Evolutionary conservation across 1,140 invertebrate species (phyloP), one percentile per base, ranked within the genome.

Genomic region (Trachymyrmex cornetzi): DNA sequence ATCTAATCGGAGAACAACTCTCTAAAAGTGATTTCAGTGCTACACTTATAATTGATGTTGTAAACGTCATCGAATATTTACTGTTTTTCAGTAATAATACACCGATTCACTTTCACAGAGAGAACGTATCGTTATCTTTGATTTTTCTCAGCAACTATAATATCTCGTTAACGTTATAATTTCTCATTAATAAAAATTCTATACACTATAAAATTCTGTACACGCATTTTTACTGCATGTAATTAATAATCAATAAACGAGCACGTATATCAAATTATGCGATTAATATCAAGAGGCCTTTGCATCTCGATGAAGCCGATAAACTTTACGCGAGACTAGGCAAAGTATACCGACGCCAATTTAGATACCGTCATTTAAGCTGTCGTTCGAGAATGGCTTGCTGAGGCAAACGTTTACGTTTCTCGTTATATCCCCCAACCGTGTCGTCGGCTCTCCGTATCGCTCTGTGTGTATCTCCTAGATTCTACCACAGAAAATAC

Each of bases 401-500:
- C 81, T 87, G 75, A 87, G 61, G 80, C 88, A 61, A 91, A 91
- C 86, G 85, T 91, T 91, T 91, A 66, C 89, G 61, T 74, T 91
- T 72, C 89, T 89, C 77, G 89, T 91, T 89, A 89, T 79, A 63
- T 69, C 50, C 44, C 67, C 44, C 55, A 38, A 61, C 74, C 71
- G 34, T 69, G 69, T 64, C 72, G 77, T 71, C 48, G 27, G 30
- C 84, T 69, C 53, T 82, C 59, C 14, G 71, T 77, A 69, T 69
- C 79, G 59, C 9, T 48, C 66, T 57, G n/a, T 67, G 14, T 80
- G 53, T 80, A 27, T 55, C 63, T 14, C 44, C 9, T 57, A 30
- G 50, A 64, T 77, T 67, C 77, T 24, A 88, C 79, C 84, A 69
- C 66, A 69, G 92, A 93, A 93, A 92, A 93, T 92, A 91, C 92